Evolutionary conservation across 2,797 vertebrate species (phyloP), one percentile per base, ranked within the genome.

Genomic region (Philypnodon macrostomus): DNA sequence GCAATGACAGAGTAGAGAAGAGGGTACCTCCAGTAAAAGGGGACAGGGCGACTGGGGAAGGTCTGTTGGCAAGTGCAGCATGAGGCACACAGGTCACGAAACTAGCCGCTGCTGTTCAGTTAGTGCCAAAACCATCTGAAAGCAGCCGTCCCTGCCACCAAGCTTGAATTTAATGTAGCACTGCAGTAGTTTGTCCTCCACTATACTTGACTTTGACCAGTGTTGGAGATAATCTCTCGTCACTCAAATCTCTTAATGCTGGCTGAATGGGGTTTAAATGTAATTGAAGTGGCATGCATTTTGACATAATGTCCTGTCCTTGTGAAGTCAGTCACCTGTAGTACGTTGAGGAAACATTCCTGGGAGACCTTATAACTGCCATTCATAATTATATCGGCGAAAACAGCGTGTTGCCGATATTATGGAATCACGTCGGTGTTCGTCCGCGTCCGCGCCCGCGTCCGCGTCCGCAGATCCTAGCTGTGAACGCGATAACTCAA

Each of bases 1-100:
- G 56, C 61, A 85, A 82, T 85, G 85, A 86, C 81, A 81, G 84
- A 86, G 81, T 70, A 75, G 59, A 73, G 81, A 46, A 73, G 74
- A 58, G 65, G 72, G 71, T 64, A 68, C 39, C 65, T 63, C 57
- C 17, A 39, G 58, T 69, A 67, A 75, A 12, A 21, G 29, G 61
- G 67, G 64, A 63, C 53, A 53, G 54, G 62, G 57, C 53, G 65
- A 53, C 65, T 33, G 47, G 68, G 63, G 53, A 58, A 31, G 45
- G 60, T 48, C 50, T 30, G 54, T 50, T 74, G 72, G 83, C 80
- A 69, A 66, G 47, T 59, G 49, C 45, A 33, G 15, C 15, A 32
- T 39, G 52, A 58, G 61, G 26, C 58, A 53, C 45, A 38, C n/a
- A n/a, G n/a, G n/a, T n/a, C n/a, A n/a, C n/a, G 58, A 58, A 30